Percentiles rank a stretch among this genome's conserved stretches.
These are phyloP conservation scores for Mus spretus DNA, from an alignment of 2,797 vertebrate genomes.

Conservation along the genomic window DNA sequence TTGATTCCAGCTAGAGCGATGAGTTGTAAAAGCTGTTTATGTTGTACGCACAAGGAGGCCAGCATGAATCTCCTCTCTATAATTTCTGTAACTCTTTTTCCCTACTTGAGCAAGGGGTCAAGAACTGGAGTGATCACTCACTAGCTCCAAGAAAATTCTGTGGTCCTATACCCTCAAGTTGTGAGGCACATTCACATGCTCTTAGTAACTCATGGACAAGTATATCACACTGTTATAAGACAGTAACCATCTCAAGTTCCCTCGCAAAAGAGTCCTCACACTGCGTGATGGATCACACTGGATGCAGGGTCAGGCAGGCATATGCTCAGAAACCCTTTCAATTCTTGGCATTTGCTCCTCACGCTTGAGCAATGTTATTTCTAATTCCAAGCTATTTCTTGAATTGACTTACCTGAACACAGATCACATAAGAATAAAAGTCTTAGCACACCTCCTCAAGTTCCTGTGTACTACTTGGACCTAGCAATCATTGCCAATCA, in stretches of 20 bases:
- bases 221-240: neutral
- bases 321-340: neutral
- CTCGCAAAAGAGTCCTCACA: neutral
- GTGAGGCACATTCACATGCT: neutral
- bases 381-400: neutral
- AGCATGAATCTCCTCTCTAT: neutral
- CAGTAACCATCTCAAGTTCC: neutral
- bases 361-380: neutral
- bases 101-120: neutral
- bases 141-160: neutral
- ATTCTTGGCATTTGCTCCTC: neutral
- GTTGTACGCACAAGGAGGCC: constrained; percentile 12
- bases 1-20: constrained; percentile 1
- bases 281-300: too few relatives aligned
- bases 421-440: neutral
- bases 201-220: neutral
- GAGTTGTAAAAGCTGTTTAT: constrained; percentile 18
- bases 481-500: neutral
- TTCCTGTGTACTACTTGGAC: neutral
- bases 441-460: neutral
- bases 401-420: neutral
- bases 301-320: neutral
- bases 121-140: neutral
- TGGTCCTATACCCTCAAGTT: neutral
- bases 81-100: neutral